phyloP scores from a whole-genome alignment of 2,113 vertebrate species.

The Trochalopteron elliotii region DNA sequence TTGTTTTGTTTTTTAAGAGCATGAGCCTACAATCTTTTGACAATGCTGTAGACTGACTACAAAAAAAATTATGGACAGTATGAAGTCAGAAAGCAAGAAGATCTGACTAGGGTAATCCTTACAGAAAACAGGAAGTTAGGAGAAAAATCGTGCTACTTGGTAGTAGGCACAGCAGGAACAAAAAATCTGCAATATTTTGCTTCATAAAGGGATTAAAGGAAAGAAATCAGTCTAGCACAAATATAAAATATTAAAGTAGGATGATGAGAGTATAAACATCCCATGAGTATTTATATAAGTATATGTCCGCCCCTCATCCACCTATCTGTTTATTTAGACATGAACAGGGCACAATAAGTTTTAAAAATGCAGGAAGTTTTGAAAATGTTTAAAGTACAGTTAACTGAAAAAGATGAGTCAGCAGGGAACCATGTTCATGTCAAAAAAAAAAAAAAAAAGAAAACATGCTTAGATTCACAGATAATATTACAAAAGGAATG shows the following conservation, averaged over 20 bases:
- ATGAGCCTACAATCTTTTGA: neutral
- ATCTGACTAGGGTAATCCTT: neutral
- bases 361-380: neutral
- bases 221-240: neutral
- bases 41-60: neutral
- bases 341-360: neutral
- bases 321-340: neutral
- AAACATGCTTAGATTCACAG: neutral
- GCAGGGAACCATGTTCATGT: neutral
- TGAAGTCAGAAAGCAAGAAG: neutral
- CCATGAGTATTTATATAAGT: neutral
- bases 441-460: neutral
- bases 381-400: neutral
- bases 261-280: neutral
- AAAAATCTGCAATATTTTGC: neutral
- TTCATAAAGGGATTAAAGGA: neutral
- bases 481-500: neutral
- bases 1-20: neutral
- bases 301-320: neutral
- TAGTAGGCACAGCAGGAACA: neutral
- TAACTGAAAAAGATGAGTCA: neutral
- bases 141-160: neutral
- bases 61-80: neutral
- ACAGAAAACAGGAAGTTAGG: neutral
- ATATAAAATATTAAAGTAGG: constrained; percentile 1